Conservation (phyloP, 2,113 vertebrate genomes). For the Hiodon alosoides region DNA sequence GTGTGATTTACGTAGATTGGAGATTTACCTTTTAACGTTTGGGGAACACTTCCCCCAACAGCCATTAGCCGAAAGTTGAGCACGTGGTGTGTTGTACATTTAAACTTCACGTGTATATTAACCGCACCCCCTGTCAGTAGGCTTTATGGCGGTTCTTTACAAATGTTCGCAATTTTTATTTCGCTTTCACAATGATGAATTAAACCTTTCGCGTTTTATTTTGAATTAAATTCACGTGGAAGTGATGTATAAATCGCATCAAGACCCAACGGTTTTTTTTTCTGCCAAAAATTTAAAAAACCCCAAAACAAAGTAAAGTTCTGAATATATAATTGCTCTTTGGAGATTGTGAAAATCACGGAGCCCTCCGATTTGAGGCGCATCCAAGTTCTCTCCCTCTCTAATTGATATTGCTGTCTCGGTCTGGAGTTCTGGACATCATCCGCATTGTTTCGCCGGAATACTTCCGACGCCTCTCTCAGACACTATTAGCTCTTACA, state of each 20-base stretch:
- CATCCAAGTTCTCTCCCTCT: neutral
- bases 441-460: slow-evolving; percentile 9
- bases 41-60: slow-evolving; percentile 16
- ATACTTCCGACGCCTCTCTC: slow-evolving; percentile 13
- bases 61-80: slow-evolving; percentile 20
- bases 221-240: too few species aligned
- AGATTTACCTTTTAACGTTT: slow-evolving; percentile 19
- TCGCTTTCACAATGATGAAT: too few species aligned
- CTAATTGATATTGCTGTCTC: too few species aligned
- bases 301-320: too few species aligned
- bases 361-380: neutral
- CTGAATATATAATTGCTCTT: too few species aligned
- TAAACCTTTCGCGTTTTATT: too few species aligned
- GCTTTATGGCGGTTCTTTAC: too few species aligned
- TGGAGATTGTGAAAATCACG: neutral
- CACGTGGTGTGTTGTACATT: slow-evolving; percentile 19
- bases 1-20: neutral
- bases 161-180: too few species aligned
- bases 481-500: slow-evolving; percentile 15
- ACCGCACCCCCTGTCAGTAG: slow-evolving; percentile 9
- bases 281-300: too few species aligned
- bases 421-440: slow-evolving; percentile 16
- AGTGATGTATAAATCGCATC: too few species aligned
- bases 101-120: neutral
- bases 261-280: too few species aligned